A percentile compares a stretch with the other conserved stretches of the same genome.
Evolutionary conservation across 2,888 invertebrate species (phyloP).

Genomic region (Neoaliturus tenellus): DNA sequence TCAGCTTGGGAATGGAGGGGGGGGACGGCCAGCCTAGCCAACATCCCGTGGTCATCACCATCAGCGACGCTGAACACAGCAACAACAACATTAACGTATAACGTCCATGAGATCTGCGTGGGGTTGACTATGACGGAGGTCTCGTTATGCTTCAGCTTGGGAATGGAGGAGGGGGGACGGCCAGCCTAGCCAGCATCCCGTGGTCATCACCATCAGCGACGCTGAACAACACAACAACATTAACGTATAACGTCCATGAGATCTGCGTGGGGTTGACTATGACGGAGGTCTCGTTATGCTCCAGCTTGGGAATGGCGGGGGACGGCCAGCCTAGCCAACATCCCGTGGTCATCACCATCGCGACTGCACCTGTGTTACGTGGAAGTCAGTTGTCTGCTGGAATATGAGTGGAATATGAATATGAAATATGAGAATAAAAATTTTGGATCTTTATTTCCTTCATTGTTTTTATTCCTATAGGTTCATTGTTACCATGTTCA

Average conservation of each 20-base stretch:
- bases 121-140: neutral
- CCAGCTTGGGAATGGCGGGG: constrained; percentile 45
- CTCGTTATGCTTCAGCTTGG: constrained; percentile 58
- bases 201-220: constrained; percentile 62
- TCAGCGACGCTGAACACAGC: constrained; percentile 61
- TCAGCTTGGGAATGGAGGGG: constrained; percentile 22
- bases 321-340: constrained; percentile 58
- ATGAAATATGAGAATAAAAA: too few species aligned
- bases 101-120: constrained; percentile 22
- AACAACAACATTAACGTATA: constrained; percentile 9
- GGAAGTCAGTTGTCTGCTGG: too few species aligned
- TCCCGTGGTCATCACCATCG: constrained; percentile 53
- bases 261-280: constrained; percentile 1
- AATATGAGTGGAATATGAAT: too few species aligned
- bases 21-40: constrained; percentile 61
- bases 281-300: constrained; percentile 35
- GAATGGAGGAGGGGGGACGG: constrained; percentile 56
- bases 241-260: constrained; percentile 36
- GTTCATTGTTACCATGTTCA: too few species aligned
- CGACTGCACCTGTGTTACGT: too few species aligned
- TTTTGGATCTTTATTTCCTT: too few species aligned
- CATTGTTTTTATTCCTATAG: too few species aligned
- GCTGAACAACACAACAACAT: constrained; percentile 52
- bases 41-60: constrained; percentile 62
- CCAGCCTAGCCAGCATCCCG: constrained; percentile 64